phyloP scores from a whole-genome alignment of 1,140 invertebrate species.

The Dendroctonus valens region DNA sequence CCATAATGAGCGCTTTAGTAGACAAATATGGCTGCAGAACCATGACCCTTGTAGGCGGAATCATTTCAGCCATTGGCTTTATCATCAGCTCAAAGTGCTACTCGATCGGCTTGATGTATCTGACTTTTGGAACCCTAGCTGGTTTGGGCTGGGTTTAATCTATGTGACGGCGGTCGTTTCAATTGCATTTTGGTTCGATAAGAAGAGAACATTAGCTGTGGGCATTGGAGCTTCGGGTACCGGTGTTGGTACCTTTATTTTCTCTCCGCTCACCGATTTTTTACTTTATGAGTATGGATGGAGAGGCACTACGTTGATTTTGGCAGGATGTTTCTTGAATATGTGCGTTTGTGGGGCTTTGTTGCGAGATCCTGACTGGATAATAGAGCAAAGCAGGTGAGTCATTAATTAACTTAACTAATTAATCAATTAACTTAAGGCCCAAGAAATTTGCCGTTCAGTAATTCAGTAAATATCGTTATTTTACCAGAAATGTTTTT shows the following conservation, averaged over 20 bases:
- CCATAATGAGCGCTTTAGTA: slow-evolving; percentile 81
- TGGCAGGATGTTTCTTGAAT: slow-evolving; percentile 62
- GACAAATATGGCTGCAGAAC: slow-evolving; percentile 84
- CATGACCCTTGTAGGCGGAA: slow-evolving; percentile 77
- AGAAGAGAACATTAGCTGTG: slow-evolving; percentile 86
- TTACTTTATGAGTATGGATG: slow-evolving; percentile 79
- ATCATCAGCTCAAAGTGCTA: slow-evolving; percentile 72
- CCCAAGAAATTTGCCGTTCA: too few relatives aligned
- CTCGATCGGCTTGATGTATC: slow-evolving; percentile 73
- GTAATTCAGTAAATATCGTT: too few relatives aligned
- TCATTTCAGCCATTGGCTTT: slow-evolving; percentile 77
- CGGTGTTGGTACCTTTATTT: slow-evolving; percentile 81
- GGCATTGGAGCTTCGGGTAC: slow-evolving; percentile 90
- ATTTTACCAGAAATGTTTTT: too few relatives aligned
- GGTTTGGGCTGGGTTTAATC: slow-evolving; percentile 80
- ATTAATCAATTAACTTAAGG: background rate
- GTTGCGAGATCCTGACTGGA: slow-evolving; percentile 84
- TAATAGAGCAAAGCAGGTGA: slow-evolving; percentile 56
- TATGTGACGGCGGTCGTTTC: slow-evolving; percentile 89
- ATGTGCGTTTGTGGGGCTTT: slow-evolving; percentile 85
- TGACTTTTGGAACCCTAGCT: slow-evolving; percentile 84
- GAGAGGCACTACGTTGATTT: slow-evolving; percentile 79
- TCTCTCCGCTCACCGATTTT: slow-evolving; percentile 76
- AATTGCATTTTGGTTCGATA: slow-evolving; percentile 96
- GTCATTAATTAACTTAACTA: slow-evolving; percentile 1